Base-by-base conservation (phyloP, 1,140 invertebrate genomes). In the Aethina tumida region DNA sequence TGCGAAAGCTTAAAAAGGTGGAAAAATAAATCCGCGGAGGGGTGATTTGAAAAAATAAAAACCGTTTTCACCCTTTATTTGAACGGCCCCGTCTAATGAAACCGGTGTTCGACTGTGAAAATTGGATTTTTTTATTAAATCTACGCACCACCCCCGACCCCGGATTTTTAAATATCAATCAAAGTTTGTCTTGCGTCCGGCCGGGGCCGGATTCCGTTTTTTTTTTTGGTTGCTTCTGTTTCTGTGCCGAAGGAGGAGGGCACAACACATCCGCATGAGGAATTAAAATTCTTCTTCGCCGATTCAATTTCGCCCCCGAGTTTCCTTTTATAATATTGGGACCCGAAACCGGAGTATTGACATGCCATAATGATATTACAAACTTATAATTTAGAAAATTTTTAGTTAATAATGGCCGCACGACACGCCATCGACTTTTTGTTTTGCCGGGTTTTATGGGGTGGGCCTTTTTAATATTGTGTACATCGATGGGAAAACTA, bases 351-450 rank as follows among this genome's bases (percentile, higher is more conserved):
- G 43, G 50, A 49, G 46, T 55, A 57, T 57, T 49, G 53, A 57
- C 55, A 58, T 57, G 53, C 52, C 44, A 57, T 53, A 56, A 53
- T 53, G 49, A 50, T 43, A 41, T 53, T 49, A 41, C 41, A 45
- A 53, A 58, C 39, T 52, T 54, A 49, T 54, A 53, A 55, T 55
- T 58, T 55, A n/a, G 45, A 49, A 56, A 53, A 58, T 55, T 58
- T 58, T 58, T 55, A 44, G 49, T 43, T 50, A 48, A 48, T 55
- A 58, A 55, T 45, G 53, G 46, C 51, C 29, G 24, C 8, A 18
- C 25, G 43, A 39, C 55, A 57, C 55, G 55, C 55, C 41, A 57
- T 30, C 22, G n/a, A n/a, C n/a, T n/a, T n/a, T n/a, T n/a, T n/a
- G n/a, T n/a, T n/a, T n/a, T n/a, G n/a, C n/a, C n/a, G n/a, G n/a